Evolutionary conservation across 2,888 invertebrate species (phyloP).

Genomic region (Corbicula japonica): DNA sequence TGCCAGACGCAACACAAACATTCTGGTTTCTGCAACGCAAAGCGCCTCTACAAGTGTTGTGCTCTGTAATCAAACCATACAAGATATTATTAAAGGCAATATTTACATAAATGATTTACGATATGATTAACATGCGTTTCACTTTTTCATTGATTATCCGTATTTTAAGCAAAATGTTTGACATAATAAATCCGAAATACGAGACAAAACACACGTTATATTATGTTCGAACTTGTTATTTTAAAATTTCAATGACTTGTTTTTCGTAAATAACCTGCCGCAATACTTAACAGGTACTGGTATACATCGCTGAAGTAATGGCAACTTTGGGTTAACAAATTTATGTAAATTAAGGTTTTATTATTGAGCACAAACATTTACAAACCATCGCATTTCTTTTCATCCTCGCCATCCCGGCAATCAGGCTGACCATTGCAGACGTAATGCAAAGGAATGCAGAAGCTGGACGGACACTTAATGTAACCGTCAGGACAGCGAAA

Average conservation of each 20-base stretch:
- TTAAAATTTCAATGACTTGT: too few relatives aligned
- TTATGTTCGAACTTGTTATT: too few relatives aligned
- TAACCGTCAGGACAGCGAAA: background rate
- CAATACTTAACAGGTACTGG: too few relatives aligned
- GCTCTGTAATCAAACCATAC: background rate
- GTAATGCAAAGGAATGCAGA: slow-evolving; percentile 24
- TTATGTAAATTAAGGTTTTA: too few relatives aligned
- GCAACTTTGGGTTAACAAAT: too few relatives aligned
- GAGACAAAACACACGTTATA: too few relatives aligned
- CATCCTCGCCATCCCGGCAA: slow-evolving; percentile 10
- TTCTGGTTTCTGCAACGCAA: slow-evolving; percentile 42
- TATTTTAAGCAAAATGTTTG: too few relatives aligned
- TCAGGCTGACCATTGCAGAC: slow-evolving; percentile 9
- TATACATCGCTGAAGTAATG: too few relatives aligned
- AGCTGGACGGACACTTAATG: background rate
- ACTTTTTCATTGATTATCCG: too few relatives aligned
- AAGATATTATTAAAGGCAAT: background rate
- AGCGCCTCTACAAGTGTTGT: slow-evolving; percentile 35
- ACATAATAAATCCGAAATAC: too few relatives aligned
- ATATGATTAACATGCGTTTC: background rate
- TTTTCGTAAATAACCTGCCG: too few relatives aligned
- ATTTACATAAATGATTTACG: background rate
- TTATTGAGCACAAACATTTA: too few relatives aligned
- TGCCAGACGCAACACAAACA: slow-evolving; percentile 44
- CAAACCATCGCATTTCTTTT: slow-evolving; percentile 10